A percentile compares a stretch with the other conserved stretches of the same genome.
These are phyloP conservation scores for Anastrepha ludens DNA, from an alignment of 1,140 invertebrate species.

Conservation along the genomic window DNA sequence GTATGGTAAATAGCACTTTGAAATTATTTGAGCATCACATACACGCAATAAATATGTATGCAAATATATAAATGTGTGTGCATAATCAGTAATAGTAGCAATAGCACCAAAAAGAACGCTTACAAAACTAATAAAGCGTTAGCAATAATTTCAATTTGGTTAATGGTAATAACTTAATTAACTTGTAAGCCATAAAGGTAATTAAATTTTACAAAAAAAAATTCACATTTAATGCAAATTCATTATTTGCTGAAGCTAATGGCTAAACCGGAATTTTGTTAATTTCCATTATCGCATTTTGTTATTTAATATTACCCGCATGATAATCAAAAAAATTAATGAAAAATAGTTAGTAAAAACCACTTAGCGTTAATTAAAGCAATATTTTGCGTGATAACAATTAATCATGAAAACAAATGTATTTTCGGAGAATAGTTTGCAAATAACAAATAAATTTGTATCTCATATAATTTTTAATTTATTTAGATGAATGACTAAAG, in stretches of 20 bases:
- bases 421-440: not conserved
- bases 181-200: not conserved
- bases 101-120: not conserved
- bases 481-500: not conserved
- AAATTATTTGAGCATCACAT: not conserved
- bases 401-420: not conserved
- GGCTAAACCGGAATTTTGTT: not conserved
- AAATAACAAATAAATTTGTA: not conserved
- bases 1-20: not conserved
- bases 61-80: not conserved
- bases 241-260: not conserved
- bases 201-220: conserved; percentile 30
- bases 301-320: not conserved
- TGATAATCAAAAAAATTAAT: not conserved
- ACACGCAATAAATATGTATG: not conserved
- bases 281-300: conserved; percentile 25
- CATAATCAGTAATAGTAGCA: not conserved
- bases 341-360: not conserved
- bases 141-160: conserved; percentile 25
- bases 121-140: not conserved
- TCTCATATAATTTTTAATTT: not conserved
- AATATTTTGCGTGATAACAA: not conserved
- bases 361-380: not conserved
- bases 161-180: conserved; percentile 43
- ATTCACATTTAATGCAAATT: not conserved